Evolutionary conservation across 2,113 vertebrate genomes (phyloP).

Genomic region (Thunnus thynnus): DNA sequence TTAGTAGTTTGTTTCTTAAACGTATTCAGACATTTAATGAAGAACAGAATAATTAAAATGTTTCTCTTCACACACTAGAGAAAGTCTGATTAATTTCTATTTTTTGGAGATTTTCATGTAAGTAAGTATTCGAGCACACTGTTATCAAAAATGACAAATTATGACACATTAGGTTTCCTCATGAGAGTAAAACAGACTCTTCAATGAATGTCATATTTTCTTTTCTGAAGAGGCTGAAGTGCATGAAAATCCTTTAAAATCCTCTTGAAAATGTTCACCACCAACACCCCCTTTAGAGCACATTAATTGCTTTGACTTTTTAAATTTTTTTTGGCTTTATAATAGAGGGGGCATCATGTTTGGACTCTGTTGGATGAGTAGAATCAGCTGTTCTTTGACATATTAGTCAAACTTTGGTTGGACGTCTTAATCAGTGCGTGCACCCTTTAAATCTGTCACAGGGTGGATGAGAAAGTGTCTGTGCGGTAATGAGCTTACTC

Average conservation of each 20-base stretch:
- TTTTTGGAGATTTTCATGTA: not conserved
- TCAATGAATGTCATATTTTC: not conserved
- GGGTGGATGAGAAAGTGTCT: conserved; percentile 53
- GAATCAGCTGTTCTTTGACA: not conserved
- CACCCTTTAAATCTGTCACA: conserved; percentile 41
- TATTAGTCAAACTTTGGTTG: conserved; percentile 49
- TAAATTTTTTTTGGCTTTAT: not conserved
- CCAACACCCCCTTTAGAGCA: too few species aligned
- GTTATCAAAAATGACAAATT: too few species aligned
- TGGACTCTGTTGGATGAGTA: not conserved
- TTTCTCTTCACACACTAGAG: not conserved
- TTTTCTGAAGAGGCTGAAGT: not conserved
- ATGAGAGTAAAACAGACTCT: too few species aligned
- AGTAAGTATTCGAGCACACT: not conserved
- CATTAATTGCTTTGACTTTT: too few species aligned
- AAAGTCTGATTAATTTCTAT: not conserved
- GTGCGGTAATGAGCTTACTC: conserved; percentile 76
- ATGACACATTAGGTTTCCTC: too few species aligned
- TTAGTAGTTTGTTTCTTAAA: not conserved
- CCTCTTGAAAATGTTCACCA: not conserved
- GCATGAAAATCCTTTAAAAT: not conserved
- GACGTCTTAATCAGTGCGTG: conserved; percentile 79
- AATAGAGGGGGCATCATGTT: not conserved
- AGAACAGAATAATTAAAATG: not conserved
- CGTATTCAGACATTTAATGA: not conserved